These are phyloP conservation scores for Bhutanitis thaidina DNA, from an alignment of 2,888 invertebrate species.

Conservation along the genomic window DNA sequence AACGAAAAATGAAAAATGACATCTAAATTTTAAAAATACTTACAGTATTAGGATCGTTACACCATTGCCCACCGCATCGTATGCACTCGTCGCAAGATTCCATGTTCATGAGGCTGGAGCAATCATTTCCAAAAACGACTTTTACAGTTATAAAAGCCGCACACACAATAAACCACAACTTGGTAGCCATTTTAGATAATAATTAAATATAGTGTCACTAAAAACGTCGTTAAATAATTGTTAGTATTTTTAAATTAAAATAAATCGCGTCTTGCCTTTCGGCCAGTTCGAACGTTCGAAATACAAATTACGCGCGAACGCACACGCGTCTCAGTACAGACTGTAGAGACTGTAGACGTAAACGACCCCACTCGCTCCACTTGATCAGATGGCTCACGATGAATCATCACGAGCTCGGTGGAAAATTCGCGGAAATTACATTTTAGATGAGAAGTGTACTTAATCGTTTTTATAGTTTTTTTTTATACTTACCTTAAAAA, in stretches of 20 bases:
- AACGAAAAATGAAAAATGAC: no score
- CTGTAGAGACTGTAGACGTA: constrained; percentile 31
- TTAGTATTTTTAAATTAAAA: neutral
- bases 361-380: constrained; percentile 30
- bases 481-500: no score
- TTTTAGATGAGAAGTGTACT: constrained; percentile 17
- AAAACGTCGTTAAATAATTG: neutral
- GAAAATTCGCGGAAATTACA: constrained; percentile 59
- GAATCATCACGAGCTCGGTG: constrained; percentile 48
- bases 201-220: neutral
- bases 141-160: constrained; percentile 45
- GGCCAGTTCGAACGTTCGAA: constrained; percentile 35
- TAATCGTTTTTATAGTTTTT: no score
- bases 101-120: constrained; percentile 29
- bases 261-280: constrained; percentile 9
- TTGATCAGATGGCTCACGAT: constrained; percentile 39
- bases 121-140: constrained; percentile 46
- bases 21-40: constrained; percentile 22
- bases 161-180: constrained; percentile 47
- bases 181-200: constrained; percentile 43
- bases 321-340: constrained; percentile 38
- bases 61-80: constrained; percentile 57
- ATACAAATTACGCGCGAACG: constrained; percentile 44
- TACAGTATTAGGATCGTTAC: constrained; percentile 43
- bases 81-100: constrained; percentile 59